These are phyloP conservation scores for Smittia sp. DNA, from an alignment of 2,888 invertebrate genomes.

Conservation along the genomic window DNA sequence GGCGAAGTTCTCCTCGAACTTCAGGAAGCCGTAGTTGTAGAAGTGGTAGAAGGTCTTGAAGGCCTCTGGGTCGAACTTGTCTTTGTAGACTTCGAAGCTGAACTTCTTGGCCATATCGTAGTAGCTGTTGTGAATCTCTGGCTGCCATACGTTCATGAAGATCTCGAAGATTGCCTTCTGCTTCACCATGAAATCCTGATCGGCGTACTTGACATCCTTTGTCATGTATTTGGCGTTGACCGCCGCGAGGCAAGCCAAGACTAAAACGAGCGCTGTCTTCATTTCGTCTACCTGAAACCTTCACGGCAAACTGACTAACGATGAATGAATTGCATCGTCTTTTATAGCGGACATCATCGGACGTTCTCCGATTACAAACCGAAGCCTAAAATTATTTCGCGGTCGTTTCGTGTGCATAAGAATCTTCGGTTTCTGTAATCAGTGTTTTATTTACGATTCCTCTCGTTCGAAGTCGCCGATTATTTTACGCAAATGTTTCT, in stretches of 20 bases:
- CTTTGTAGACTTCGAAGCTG: not conserved
- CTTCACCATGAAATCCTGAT: conserved; percentile 24
- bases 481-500: too few relatives aligned
- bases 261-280: not conserved
- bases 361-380: too few relatives aligned
- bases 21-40: conserved; percentile 52
- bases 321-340: too few relatives aligned
- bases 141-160: conserved; percentile 27
- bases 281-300: not conserved
- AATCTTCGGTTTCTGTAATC: too few relatives aligned
- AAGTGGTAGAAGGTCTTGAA: conserved; percentile 28
- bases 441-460: too few relatives aligned
- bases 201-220: conserved; percentile 31
- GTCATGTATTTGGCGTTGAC: conserved; percentile 28
- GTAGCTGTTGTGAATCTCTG: conserved; percentile 28
- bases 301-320: not conserved
- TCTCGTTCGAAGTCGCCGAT: too few relatives aligned
- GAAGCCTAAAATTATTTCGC: too few relatives aligned
- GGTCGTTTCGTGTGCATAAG: too few relatives aligned
- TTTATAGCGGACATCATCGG: too few relatives aligned
- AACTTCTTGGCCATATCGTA: conserved; percentile 11
- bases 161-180: conserved; percentile 36
- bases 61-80: conserved; percentile 20
- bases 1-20: conserved; percentile 56
- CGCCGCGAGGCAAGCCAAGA: not conserved